phyloP scores from a whole-genome alignment of 2,113 vertebrate species.

The Bolborhynchus lineola region DNA sequence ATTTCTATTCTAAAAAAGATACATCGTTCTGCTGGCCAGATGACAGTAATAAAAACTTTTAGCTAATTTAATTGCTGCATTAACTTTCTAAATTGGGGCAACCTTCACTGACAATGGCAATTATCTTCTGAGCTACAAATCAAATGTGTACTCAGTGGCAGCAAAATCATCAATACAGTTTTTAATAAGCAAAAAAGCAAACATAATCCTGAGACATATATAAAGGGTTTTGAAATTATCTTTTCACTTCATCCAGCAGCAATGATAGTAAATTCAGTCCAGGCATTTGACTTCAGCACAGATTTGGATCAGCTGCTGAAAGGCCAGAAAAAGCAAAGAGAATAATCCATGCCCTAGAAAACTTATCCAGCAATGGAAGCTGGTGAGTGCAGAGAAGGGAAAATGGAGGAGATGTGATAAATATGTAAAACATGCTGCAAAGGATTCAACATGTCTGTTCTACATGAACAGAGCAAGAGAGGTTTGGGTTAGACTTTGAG shows the following conservation, averaged over 20 bases:
- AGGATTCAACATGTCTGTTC: background rate
- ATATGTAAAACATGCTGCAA: background rate
- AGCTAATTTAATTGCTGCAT: background rate
- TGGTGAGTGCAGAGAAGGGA: background rate
- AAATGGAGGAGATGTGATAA: background rate
- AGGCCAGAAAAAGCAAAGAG: background rate
- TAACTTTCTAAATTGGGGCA: background rate
- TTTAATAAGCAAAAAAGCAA: constrained; percentile 27
- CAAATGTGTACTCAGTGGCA: background rate
- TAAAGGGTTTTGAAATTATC: constrained; percentile 14
- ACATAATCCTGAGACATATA: constrained; percentile 5
- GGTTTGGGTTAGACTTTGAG: background rate
- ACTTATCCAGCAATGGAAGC: background rate
- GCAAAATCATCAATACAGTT: background rate
- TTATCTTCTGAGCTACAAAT: background rate
- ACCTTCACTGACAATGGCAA: background rate
- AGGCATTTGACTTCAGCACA: background rate
- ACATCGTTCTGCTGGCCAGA: background rate
- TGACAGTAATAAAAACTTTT: constrained; percentile 22
- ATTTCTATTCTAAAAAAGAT: background rate
- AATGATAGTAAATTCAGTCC: background rate
- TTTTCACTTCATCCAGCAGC: constrained; percentile 17
- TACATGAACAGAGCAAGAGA: background rate
- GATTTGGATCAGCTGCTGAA: constrained; percentile 34
- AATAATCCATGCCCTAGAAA: constrained; percentile 25